Conservation (phyloP, 2,888 invertebrate species). For the Ichneumoninae sp. region DNA sequence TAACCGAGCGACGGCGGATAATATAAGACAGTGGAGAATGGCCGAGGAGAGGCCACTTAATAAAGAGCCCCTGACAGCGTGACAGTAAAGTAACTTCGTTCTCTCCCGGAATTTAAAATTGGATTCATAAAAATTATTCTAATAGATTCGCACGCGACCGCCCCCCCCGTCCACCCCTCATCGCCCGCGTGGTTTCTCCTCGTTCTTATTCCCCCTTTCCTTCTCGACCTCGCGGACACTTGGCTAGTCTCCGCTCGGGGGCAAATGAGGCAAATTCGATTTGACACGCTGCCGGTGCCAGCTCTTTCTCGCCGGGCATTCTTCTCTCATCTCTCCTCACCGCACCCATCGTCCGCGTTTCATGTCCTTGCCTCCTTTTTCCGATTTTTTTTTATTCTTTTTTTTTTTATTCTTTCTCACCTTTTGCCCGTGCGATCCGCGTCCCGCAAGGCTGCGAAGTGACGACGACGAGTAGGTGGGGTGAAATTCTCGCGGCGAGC, state of each 20-base stretch:
- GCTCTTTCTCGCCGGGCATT: slow-evolving; percentile 60
- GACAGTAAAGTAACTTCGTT: slow-evolving; percentile 83
- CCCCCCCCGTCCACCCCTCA: slow-evolving; percentile 66
- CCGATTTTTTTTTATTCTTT: slow-evolving; percentile 31
- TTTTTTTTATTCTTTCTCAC: neutral
- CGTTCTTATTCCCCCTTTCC: slow-evolving; percentile 15
- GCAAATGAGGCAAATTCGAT: slow-evolving; percentile 84
- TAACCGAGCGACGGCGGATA: slow-evolving; percentile 47
- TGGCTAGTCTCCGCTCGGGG: slow-evolving; percentile 65
- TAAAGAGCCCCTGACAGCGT: slow-evolving; percentile 82
- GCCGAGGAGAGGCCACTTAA: slow-evolving; percentile 78
- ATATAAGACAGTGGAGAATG: slow-evolving; percentile 38
- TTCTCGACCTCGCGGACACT: slow-evolving; percentile 50
- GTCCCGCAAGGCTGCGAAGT: slow-evolving; percentile 24
- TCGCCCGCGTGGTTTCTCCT: slow-evolving; percentile 59
- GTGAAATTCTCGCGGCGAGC: slow-evolving; percentile 2
- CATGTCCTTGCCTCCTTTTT: slow-evolving; percentile 45
- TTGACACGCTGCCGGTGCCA: slow-evolving; percentile 80
- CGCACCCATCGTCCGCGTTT: slow-evolving; percentile 53
- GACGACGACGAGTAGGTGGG: slow-evolving; percentile 15
- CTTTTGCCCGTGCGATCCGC: slow-evolving; percentile 10
- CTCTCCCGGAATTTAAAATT: slow-evolving; percentile 82
- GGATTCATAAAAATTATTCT: slow-evolving; percentile 85
- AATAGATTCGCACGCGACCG: slow-evolving; percentile 81
- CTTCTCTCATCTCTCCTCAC: slow-evolving; percentile 56